phyloP scores from a whole-genome alignment of 1,140 invertebrate species.

The Centruroides sculpturatus region DNA sequence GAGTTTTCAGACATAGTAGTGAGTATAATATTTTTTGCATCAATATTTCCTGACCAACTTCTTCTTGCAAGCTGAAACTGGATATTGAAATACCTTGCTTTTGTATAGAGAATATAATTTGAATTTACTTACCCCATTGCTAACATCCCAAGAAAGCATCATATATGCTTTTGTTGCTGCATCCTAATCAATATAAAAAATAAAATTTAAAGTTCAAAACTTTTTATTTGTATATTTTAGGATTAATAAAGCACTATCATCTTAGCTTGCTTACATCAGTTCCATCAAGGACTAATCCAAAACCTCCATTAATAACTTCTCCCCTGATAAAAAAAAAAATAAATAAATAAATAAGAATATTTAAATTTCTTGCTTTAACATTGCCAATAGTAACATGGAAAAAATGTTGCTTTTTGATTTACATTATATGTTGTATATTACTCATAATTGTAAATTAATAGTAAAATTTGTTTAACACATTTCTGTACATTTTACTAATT shows the following conservation, averaged over 20 bases:
- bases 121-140: conserved; percentile 38
- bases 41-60: conserved; percentile 34
- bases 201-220: no score
- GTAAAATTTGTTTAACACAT: no score
- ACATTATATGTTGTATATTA: no score
- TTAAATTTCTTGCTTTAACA: no score
- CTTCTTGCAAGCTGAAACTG: conserved; percentile 27
- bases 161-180: conserved; percentile 32
- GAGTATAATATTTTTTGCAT: conserved; percentile 36
- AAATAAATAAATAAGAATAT: neutral
- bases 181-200: conserved; percentile 23
- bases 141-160: conserved; percentile 51
- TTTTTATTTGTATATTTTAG: no score
- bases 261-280: conserved; percentile 25
- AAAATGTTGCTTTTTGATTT: no score
- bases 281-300: conserved; percentile 51
- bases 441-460: no score
- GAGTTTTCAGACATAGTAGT: conserved; percentile 36
- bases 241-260: no score
- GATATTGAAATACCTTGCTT: no score
- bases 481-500: no score
- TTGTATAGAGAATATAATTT: neutral
- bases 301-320: conserved; percentile 53
- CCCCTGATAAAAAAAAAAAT: conserved; percentile 32
- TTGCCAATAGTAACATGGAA: no score